Conservation (phyloP, 1,140 invertebrate species). For the Brachionus koreanus region DNA sequence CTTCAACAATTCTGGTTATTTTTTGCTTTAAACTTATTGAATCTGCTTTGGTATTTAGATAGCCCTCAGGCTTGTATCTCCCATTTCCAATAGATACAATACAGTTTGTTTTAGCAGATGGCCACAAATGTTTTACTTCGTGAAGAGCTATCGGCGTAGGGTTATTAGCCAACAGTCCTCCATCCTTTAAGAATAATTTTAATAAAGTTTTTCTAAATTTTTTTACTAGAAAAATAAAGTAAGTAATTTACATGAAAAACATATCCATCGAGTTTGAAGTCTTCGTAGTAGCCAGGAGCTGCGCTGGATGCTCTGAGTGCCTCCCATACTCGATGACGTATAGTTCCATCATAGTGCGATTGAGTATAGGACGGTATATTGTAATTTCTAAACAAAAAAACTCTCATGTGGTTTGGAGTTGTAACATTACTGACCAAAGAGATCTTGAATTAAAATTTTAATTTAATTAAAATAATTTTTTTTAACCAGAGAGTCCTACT, state of each 20-base stretch:
- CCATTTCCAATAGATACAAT: slow-evolving; percentile 85
- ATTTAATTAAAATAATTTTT: background rate
- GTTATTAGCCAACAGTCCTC: slow-evolving; percentile 83
- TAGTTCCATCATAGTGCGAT: slow-evolving; percentile 74
- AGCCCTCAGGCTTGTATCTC: slow-evolving; percentile 46
- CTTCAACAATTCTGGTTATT: slow-evolving; percentile 26
- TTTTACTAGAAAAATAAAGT: background rate
- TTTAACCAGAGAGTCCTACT: slow-evolving; percentile 61
- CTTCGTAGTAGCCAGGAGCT: slow-evolving; percentile 86
- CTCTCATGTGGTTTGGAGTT: slow-evolving; percentile 34
- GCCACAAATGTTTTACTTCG: slow-evolving; percentile 73
- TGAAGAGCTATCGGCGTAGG: slow-evolving; percentile 82
- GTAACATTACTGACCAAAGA: slow-evolving; percentile 43
- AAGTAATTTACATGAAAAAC: slow-evolving; percentile 71
- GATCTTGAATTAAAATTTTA: slow-evolving; percentile 42
- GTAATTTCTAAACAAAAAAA: slow-evolving; percentile 83
- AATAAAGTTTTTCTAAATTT: no score
- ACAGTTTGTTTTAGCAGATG: slow-evolving; percentile 72
- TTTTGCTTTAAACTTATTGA: slow-evolving; percentile 31
- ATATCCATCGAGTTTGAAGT: slow-evolving; percentile 70
- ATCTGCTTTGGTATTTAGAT: background rate
- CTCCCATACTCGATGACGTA: slow-evolving; percentile 75
- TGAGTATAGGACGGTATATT: slow-evolving; percentile 70
- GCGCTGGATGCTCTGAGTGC: slow-evolving; percentile 82
- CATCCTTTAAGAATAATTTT: slow-evolving; percentile 63